Evolutionary conservation across 2,888 invertebrate species (phyloP).

Genomic region (Drosophila peninsularis): DNA sequence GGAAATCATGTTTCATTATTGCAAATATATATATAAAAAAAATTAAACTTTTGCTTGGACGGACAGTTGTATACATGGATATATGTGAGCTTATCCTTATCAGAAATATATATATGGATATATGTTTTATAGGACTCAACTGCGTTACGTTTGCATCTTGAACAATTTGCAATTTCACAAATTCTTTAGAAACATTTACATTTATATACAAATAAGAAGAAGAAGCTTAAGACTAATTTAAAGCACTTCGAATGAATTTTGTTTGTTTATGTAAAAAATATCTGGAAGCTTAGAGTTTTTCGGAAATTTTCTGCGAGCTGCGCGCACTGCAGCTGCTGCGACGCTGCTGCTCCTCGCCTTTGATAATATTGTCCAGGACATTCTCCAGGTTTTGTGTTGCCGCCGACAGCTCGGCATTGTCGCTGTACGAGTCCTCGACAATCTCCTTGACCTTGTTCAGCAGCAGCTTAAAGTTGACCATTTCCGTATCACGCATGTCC

Average conservation of each 20-base stretch:
- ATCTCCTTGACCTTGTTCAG: slow-evolving; percentile 84
- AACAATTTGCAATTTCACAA: slow-evolving; percentile 28
- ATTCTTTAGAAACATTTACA: slow-evolving; percentile 31
- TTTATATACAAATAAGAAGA: slow-evolving; percentile 6
- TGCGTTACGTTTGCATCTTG: slow-evolving; percentile 19
- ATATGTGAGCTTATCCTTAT: slow-evolving; percentile 5
- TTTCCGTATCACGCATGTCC: slow-evolving; percentile 81
- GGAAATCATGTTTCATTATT: background rate
- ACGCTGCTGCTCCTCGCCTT: slow-evolving; percentile 81
- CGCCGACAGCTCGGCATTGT: slow-evolving; percentile 83
- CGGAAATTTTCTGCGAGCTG: slow-evolving; percentile 19
- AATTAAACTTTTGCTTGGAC: slow-evolving; percentile 20
- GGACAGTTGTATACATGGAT: slow-evolving; percentile 12
- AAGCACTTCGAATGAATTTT: slow-evolving; percentile 26
- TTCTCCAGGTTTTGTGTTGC: slow-evolving; percentile 84
- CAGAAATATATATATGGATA: slow-evolving; percentile 17
- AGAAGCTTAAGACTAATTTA: slow-evolving; percentile 16
- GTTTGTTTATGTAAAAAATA: background rate
- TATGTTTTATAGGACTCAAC: slow-evolving; percentile 20
- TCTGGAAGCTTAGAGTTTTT: background rate
- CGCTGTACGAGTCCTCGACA: slow-evolving; percentile 84
- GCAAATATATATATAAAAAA: background rate
- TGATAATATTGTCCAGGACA: slow-evolving; percentile 83
- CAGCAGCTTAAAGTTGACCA: slow-evolving; percentile 83
- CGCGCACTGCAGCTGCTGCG: slow-evolving; percentile 59